Evolutionary conservation across 2,888 invertebrate genomes (phyloP), one percentile per base, ranked within the genome.

Genomic region (Iphiclides podalirius): DNA sequence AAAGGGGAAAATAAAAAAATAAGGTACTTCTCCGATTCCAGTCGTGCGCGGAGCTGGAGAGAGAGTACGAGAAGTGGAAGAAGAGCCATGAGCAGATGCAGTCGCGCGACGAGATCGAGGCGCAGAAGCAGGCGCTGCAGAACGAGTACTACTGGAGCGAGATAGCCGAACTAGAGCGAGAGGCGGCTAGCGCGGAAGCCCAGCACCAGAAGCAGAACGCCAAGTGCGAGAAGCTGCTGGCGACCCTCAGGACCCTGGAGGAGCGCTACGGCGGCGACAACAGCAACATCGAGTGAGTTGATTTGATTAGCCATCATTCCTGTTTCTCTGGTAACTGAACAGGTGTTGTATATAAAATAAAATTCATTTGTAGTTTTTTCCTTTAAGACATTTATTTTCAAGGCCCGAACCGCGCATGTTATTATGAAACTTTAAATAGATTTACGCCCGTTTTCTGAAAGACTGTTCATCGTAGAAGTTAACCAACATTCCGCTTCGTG

Each of bases 111-210:
- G 80, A 90, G 39, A 78, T 90, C 9, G 85, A 90, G 47, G 68
- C 75, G 1, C 80, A 90, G 54, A 76, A 90, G 36, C 70, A 76
- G 35, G 57, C 70, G 0, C 65, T 93, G 4, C 86, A 92, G 58
- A 84, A 90, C 54, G 93, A 94, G 69, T 84, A 91, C 52, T 85
- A 89, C 15, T 89, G 88, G 87, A 84, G 84, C 50, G 82, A 86
- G 55, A 87, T 91, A 12, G 73, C 65, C 0, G 79, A 83, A 8
- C 61, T 77, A 8, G 88, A 89, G 59, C 55, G 60, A 4, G 75
- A 79, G 23, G 71, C 69, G 2, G 63, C 61, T 12, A 62, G 59
- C 0, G 79, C 90, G 31, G 79, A 89, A 45, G 76, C 91, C 0
- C 69, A 79, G 60, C 74, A 72, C 69, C 90, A 63, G 60, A 89